Evolutionary conservation across 2,797 vertebrate species (phyloP).

Genomic region (Adrianichthys oophorus): DNA sequence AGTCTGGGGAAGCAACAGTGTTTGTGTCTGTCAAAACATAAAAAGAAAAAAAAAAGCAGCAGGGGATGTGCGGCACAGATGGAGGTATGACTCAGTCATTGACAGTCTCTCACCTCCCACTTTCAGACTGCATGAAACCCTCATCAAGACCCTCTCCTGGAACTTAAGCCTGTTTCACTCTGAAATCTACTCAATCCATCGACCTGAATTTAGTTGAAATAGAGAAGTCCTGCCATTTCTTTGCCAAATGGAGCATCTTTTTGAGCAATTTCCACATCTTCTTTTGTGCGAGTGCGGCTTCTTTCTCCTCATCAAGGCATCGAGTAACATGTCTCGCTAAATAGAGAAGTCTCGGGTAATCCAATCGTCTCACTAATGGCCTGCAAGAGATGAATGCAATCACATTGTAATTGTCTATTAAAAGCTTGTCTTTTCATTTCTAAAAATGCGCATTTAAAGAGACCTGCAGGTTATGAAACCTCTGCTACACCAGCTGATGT

Average conservation of each 20-base stretch:
- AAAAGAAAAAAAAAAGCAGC: slow-evolving; percentile 8
- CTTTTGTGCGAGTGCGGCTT: slow-evolving; percentile 3
- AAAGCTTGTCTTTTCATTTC: slow-evolving; percentile 21
- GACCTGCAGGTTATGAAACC: slow-evolving; percentile 3
- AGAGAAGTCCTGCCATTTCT: background rate
- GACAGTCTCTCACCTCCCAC: slow-evolving; percentile 65
- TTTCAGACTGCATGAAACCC: slow-evolving; percentile 45
- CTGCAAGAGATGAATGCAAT: slow-evolving; percentile 36
- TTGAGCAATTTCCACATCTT: slow-evolving; percentile 6
- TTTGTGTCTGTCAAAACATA: slow-evolving; percentile 45
- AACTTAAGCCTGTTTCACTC: slow-evolving; percentile 1
- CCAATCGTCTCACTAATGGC: slow-evolving; percentile 32
- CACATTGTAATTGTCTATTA: slow-evolving; percentile 25
- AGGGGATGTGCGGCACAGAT: slow-evolving; percentile 40
- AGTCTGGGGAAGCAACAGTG: slow-evolving; percentile 24
- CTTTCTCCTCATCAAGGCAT: slow-evolving; percentile 28
- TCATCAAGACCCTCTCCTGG: slow-evolving; percentile 23
- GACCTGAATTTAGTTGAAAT: background rate
- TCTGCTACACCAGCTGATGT: background rate
- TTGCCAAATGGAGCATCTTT: background rate
- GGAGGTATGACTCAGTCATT: slow-evolving; percentile 57
- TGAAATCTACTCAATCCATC: slow-evolving; percentile 19
- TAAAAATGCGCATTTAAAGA: slow-evolving; percentile 13
- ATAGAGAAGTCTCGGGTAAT: slow-evolving; percentile 42
- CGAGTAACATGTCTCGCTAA: slow-evolving; percentile 39